Evolutionary conservation across 2,113 vertebrate genomes (phyloP), one percentile per base, ranked within the genome.

Genomic region (Plestiodon gilberti): DNA sequence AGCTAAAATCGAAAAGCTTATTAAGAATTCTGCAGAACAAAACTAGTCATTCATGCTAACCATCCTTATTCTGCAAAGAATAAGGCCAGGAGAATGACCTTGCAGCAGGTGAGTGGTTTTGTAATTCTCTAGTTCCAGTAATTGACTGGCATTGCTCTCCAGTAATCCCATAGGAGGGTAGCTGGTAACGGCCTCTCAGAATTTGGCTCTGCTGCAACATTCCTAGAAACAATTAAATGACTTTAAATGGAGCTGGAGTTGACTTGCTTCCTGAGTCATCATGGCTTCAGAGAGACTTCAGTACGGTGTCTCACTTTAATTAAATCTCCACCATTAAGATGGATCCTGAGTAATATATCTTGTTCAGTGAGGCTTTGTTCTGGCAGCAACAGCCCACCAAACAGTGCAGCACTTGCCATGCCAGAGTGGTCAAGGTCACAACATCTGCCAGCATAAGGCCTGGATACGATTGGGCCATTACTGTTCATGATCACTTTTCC

Each of bases 51-150:
- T n/a, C n/a, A n/a, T n/a, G n/a, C n/a, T n/a, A n/a, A n/a, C n/a
- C n/a, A n/a, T n/a, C n/a, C n/a, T n/a, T n/a, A n/a, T n/a, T n/a
- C 88, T 84, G 90, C 33, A 2, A 52, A 48, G 73, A 90, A 82
- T 28, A 80, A 48, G 80, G 82, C 76, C 84, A 30, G 78, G 87
- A 0, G 1, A 91, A 86, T 81, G 71, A 62, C 86, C 89, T 90
- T 71, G 28, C 69, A 91, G 89, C 91, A 96, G 95, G 93, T 95
- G 93, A 95, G 90, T 69, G 74, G 73, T 90, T 94, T 95, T 91
- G 89, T 91, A 90, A 92, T 78, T 92, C 93, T 93, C 88, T 43
- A 0, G 18, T 93, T 91, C 81, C 91, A 77, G 88, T 92, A 93
- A 82, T 92, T 91, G 81, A 57, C 95, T 95, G 91, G 91, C 94